A percentile compares a stretch with the other conserved stretches of the same genome.
Conservation (phyloP, 2,113 vertebrate species). For the Octodon degus region DNA sequence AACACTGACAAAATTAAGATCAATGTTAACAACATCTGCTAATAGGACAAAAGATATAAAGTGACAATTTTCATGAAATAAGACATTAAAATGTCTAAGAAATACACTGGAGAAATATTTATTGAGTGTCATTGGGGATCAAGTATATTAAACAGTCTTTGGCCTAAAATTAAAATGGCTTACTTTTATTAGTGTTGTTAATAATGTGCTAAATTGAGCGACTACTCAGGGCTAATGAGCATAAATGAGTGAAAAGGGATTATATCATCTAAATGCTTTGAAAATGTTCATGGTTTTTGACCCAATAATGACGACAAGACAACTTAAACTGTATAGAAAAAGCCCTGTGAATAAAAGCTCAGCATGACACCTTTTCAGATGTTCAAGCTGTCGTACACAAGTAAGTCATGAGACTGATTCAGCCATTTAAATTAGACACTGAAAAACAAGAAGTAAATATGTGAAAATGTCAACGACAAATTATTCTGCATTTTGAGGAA, state of each 20-base stretch:
- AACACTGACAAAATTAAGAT: not conserved
- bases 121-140: not conserved
- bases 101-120: not conserved
- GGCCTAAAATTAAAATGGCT: not conserved
- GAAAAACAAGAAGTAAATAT: not conserved
- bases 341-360: not conserved
- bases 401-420: not conserved
- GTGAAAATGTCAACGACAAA: not conserved
- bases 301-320: not conserved
- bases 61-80: not conserved
- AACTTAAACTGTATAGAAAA: not conserved
- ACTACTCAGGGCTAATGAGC: not conserved
- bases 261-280: slow-evolving; percentile 38
- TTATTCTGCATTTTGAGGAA: not conserved
- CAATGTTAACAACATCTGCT: not conserved
- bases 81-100: not conserved
- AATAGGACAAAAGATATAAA: not conserved
- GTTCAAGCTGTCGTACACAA: not conserved
- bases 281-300: not conserved
- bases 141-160: slow-evolving; percentile 11
- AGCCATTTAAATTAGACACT: not conserved
- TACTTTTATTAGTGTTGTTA: not conserved
- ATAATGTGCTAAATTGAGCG: not conserved
- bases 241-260: not conserved
- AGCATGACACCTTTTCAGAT: not conserved